Percentiles rank a stretch among this genome's conserved stretches.
Conservation (phyloP, 2,797 vertebrate species). For the Enteromius afrohamiltoni region DNA sequence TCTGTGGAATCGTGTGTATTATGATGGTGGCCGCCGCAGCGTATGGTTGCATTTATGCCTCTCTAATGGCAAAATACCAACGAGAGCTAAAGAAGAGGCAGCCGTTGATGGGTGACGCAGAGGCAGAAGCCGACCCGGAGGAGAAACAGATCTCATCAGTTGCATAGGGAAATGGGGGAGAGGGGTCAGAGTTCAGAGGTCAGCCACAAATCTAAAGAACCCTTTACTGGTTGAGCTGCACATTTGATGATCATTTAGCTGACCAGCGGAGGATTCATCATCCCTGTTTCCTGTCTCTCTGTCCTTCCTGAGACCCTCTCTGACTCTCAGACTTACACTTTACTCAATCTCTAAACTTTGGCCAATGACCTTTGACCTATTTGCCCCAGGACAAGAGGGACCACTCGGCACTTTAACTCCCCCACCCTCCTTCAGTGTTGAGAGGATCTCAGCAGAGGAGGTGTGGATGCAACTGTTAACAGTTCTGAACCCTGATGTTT, state of each 20-base stretch:
- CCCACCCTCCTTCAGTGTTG: conserved; percentile 27
- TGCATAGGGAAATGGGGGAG: conserved; percentile 79
- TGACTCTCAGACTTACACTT: conserved; percentile 40
- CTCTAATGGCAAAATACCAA: conserved; percentile 98
- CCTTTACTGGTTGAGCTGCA: conserved; percentile 32
- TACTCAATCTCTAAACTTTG: conserved; percentile 26
- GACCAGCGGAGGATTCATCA: conserved; percentile 31
- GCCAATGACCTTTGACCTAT: conserved; percentile 39
- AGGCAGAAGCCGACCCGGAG: conserved; percentile 83
- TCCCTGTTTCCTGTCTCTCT: conserved; percentile 78
- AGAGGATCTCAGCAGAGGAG: conserved; percentile 42
- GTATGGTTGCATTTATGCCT: conserved; percentile 97
- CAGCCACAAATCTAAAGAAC: conserved; percentile 31
- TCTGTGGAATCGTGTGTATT: conserved; percentile 96
- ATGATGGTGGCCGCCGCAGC: conserved; percentile 99
- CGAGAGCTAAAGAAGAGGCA: conserved; percentile 97
- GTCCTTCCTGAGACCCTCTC: conserved; percentile 39
- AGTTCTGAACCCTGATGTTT: conserved; percentile 29
- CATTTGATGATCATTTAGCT: conserved; percentile 16
- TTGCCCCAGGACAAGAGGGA: conserved; percentile 40
- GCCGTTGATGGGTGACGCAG: conserved; percentile 92
- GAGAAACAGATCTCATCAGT: conserved; percentile 98
- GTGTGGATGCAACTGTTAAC: conserved; percentile 25
- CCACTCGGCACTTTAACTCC: conserved; percentile 58
- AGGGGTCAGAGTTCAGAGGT: conserved; percentile 61